Base-by-base conservation (phyloP, 2,113 vertebrate genomes). In the Phaethon lepturus region DNA sequence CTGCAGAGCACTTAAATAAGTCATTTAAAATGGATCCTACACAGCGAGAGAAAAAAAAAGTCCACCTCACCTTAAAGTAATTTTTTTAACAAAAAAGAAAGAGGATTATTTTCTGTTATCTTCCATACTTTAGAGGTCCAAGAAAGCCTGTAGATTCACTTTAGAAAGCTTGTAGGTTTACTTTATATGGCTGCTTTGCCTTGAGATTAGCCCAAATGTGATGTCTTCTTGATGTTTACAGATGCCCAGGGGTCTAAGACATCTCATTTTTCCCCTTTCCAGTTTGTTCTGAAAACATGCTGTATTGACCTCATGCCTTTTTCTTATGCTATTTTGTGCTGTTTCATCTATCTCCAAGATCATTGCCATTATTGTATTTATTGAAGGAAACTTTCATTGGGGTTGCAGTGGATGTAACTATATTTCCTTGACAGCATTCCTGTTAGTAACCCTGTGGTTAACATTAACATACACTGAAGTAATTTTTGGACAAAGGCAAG, bases 1-100 rank as follows among this genome's bases (percentile, higher is more conserved):
- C 86, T 96, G 94, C 82, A 89, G 95, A 91, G 66, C 71, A 92
- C 89, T 92, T 90, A 95, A 97, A 96, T 92, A 42, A 53, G 63
- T 86, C 67, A 89, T 94, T 96, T 93, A 75, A 95, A 96, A 92
- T 88, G 95, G 86, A 95, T 94, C 26, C 66, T 68, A 91, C 31
- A 87, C 78, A 97, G 47, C 42, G 50, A 67, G 22, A 89, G 49
- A 11, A 44, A 38, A 55, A 95, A 77, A 81, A 33, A 40, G 24
- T 63, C 47, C 93, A 89, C 47, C 42, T 29, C 58, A 80, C 68
- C 86, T 87, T 88, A 81, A 96, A 96, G 88, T 44, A 14, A 67
- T 86, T 85, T 96, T 95, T 93, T 40, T 22, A 52, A 60, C 22
- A 42, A 60, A 93, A 88, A 94, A 56, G 15, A 50, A 62, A 82